Evolutionary conservation across 35 echinoderm and acorn worm genomes (phyloP).

Genomic region (Lytechinus variegatus): DNA sequence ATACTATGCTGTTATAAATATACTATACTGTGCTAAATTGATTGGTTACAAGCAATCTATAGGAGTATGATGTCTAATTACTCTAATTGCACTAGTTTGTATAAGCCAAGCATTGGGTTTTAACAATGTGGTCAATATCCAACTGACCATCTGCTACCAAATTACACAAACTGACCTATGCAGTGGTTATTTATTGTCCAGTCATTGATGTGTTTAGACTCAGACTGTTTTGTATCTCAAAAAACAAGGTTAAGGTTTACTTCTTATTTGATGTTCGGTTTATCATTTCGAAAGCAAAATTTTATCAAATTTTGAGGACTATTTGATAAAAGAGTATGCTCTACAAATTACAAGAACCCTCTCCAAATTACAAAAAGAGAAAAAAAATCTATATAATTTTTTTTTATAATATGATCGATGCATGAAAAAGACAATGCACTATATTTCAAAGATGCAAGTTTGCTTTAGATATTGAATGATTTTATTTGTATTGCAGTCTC

Average conservation of each 20-base stretch:
- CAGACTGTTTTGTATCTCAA: neutral
- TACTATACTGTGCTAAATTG: neutral
- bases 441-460: too few relatives aligned
- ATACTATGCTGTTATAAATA: neutral
- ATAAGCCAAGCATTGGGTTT: neutral
- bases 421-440: too few relatives aligned
- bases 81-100: neutral
- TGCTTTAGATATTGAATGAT: neutral
- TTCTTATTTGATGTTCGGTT: neutral
- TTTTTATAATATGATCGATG: too few relatives aligned
- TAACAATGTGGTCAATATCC: neutral
- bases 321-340: too few relatives aligned
- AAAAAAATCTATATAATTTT: neutral
- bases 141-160: constrained; percentile 38
- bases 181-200: neutral
- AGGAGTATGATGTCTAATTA: neutral
- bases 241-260: neutral
- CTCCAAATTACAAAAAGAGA: neutral
- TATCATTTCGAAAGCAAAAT: neutral
- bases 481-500: neutral
- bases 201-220: neutral
- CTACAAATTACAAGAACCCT: too few relatives aligned
- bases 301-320: neutral
- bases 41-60: neutral
- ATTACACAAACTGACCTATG: constrained; percentile 20